phyloP scores from a whole-genome alignment of 2,113 vertebrate species.

The Burhinus oedicnemus region DNA sequence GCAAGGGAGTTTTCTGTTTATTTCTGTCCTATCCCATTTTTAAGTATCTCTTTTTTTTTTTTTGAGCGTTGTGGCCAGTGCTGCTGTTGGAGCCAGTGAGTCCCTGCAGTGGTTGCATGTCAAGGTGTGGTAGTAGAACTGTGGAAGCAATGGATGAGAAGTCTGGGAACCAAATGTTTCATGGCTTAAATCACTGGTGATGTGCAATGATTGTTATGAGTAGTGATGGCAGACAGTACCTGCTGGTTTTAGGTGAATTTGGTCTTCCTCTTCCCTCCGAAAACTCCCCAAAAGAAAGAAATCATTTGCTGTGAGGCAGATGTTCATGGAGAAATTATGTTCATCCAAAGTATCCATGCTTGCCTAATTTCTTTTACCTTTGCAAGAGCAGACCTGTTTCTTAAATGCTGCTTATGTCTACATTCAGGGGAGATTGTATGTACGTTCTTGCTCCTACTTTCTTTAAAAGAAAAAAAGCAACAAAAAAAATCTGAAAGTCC shows the following conservation, averaged over 20 bases:
- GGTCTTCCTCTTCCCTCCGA: neutral
- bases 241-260: neutral
- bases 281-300: neutral
- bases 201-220: neutral
- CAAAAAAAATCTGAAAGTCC: neutral
- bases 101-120: neutral
- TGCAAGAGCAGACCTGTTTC: neutral
- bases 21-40: accelerated
- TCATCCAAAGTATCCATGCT: neutral
- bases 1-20: neutral
- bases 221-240: no score
- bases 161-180: neutral
- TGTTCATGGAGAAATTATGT: neutral
- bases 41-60: neutral
- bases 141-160: neutral
- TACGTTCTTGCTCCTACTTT: neutral
- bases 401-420: neutral
- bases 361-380: neutral
- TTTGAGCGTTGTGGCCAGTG: neutral
- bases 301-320: neutral
- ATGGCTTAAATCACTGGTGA: neutral
- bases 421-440: neutral
- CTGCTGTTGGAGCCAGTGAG: neutral
- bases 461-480: neutral
- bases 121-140: neutral